Evolutionary conservation across 2,797 vertebrate species (phyloP).

Genomic region (Varecia variegata): DNA sequence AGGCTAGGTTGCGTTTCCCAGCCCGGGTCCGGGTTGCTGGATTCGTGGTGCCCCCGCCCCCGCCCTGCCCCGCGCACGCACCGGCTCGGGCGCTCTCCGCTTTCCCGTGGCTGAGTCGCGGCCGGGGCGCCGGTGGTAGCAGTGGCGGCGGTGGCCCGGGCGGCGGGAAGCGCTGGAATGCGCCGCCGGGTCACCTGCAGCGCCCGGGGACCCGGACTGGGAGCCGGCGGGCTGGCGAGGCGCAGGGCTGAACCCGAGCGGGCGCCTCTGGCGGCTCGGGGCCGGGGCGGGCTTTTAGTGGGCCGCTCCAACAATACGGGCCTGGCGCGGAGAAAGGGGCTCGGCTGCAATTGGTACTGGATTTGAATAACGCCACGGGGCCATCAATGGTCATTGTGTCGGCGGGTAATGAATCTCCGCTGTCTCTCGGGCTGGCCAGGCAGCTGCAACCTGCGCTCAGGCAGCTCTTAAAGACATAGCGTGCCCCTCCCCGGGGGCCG

Average conservation of each 20-base stretch:
- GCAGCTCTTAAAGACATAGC: conserved; percentile 95
- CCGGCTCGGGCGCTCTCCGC: conserved; percentile 73
- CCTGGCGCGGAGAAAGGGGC: conserved; percentile 94
- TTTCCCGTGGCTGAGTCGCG: conserved; percentile 59
- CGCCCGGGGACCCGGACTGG: conserved; percentile 68
- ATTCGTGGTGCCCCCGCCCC: conserved; percentile 52
- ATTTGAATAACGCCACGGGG: conserved; percentile 99
- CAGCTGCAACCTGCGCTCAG: conserved; percentile 97
- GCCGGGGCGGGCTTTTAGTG: conserved; percentile 91
- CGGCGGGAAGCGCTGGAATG: conserved; percentile 73
- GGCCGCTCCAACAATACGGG: conserved; percentile 92
- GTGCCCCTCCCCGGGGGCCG: conserved; percentile 79
- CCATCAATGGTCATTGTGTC: conserved; percentile 99
- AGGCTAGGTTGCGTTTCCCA: conserved; percentile 40
- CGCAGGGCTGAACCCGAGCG: conserved; percentile 73
- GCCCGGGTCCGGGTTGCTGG: conserved; percentile 24
- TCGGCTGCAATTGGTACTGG: conserved; percentile 99
- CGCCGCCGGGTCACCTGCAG: conserved; percentile 76
- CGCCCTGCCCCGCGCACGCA: conserved; percentile 75
- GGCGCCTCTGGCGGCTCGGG: conserved; percentile 86
- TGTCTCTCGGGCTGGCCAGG: conserved; percentile 93
- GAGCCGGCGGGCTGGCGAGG: conserved; percentile 71
- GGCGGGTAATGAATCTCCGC: conserved; percentile 99
- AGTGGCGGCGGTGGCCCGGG: conserved; percentile 46
- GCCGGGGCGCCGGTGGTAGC: conserved; percentile 26